A percentile compares a stretch with the other conserved stretches of the same genome.
These are phyloP conservation scores for Xiphydria camelus DNA, from an alignment of 2,888 invertebrate species.

Conservation along the genomic window DNA sequence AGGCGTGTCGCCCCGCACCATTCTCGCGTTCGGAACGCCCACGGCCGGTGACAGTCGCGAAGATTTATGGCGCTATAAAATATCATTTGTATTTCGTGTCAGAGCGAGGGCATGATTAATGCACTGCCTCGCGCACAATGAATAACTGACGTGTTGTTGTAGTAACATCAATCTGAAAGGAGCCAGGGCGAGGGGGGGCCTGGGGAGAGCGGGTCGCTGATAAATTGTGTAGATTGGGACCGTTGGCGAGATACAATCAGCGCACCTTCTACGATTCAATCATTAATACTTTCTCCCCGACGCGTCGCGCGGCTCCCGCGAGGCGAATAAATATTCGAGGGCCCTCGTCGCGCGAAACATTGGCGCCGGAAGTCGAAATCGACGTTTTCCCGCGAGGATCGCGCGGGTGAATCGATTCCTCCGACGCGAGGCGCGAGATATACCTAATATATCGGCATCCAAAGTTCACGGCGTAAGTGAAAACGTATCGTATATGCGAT, in stretches of 20 bases:
- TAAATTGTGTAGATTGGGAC: conserved; percentile 52
- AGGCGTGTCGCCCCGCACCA: conserved; percentile 29
- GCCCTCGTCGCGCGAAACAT: too few species aligned
- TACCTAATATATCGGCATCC: too few species aligned
- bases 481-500: too few species aligned
- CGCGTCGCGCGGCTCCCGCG: conserved; percentile 8
- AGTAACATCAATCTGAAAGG: conserved; percentile 51
- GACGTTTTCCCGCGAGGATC: too few species aligned
- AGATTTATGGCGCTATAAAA: conserved; percentile 58
- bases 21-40: conserved; percentile 19
- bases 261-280: conserved; percentile 45
- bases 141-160: conserved; percentile 51
- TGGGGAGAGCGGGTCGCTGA: conserved; percentile 34
- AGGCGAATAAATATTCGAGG: too few species aligned
- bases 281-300: conserved; percentile 32
- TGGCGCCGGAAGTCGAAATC: too few species aligned
- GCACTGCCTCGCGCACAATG: conserved; percentile 46
- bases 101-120: conserved; percentile 53
- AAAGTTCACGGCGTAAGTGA: too few species aligned
- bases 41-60: conserved; percentile 45
- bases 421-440: too few species aligned
- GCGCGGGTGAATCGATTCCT: too few species aligned
- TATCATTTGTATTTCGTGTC: conserved; percentile 59
- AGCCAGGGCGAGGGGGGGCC: conserved; percentile 19
- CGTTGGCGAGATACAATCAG: conserved; percentile 43